Base-by-base conservation (phyloP, 2,113 vertebrate genomes). In the Solenodon paradoxus region DNA sequence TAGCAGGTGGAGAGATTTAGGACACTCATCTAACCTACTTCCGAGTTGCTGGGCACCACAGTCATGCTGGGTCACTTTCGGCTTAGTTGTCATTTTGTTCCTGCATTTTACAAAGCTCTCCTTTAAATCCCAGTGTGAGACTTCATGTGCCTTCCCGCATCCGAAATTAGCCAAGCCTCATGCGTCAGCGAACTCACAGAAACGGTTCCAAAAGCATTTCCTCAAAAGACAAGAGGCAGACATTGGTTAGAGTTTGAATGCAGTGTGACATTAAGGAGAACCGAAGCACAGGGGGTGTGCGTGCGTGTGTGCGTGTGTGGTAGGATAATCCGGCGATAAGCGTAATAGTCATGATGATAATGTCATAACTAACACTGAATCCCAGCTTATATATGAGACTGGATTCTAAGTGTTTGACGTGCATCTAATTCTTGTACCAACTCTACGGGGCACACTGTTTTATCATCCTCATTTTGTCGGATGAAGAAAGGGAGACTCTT, bases 11-110 rank as follows among this genome's bases (percentile, higher is more conserved):
- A 80, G 86, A 93, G 89, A 94, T 96, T 95, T 85, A 95, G 83
- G 95, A 81, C 95, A 88, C 80, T 93, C 92, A 78, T 95, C 92
- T 94, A 97, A 95, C 88, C 92, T 94, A 55, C 71, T 95, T 97
- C 80, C 0, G 0, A 69, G 72, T 83, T 77, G 24, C 12, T 4
- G 30, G 59, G 74, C 47, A 89, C 49, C 19, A 9, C 30, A 53
- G 83, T 89, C 75, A 64, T 45, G 93, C 95, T 93, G 93, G 47
- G 42, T 92, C 57, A 3, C 92, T 84, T 96, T 85, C 30, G 42
- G 83, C 69, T 80, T 72, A 40, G 74, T 55, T 80, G 94, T 74
- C 79, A 17, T 84, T 93, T 96, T 59, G 83, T 83, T 90, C 77
- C 53, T 61, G 47, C 45, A 22, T 84, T n/a, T 92, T 94, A 72